Conservation (phyloP, 2,888 invertebrate genomes). For the Abrostola tripartita region DNA sequence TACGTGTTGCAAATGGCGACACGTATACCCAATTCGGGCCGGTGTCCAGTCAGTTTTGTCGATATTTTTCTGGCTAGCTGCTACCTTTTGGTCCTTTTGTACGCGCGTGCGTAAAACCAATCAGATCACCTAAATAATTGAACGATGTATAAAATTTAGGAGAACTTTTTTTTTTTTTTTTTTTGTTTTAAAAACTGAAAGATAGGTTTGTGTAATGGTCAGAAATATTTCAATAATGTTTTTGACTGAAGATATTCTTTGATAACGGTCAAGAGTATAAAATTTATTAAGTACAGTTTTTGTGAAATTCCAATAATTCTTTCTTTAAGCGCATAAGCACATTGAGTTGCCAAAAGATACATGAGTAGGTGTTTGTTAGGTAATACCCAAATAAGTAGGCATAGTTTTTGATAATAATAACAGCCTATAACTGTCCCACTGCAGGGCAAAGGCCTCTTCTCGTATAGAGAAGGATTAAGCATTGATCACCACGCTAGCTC, state of each 20-base stretch:
- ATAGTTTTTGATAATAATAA: neutral
- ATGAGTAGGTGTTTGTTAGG: neutral
- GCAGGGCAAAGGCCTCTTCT: too few species aligned
- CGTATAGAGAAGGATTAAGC: too few species aligned
- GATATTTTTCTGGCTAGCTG: constrained; percentile 44
- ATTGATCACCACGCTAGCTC: too few species aligned
- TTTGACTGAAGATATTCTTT: too few species aligned
- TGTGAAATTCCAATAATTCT: too few species aligned
- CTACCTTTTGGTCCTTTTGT: constrained; percentile 25
- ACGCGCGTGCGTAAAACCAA: constrained; percentile 12
- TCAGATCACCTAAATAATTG: neutral
- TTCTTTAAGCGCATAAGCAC: too few species aligned
- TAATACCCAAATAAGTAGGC: neutral
- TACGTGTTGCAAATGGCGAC: constrained; percentile 47
- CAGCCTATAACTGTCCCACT: neutral
- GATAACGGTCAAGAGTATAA: too few species aligned
- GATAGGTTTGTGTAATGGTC: neutral
- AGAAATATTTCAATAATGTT: neutral
- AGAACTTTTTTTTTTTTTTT: too few species aligned
- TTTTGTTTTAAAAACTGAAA: too few species aligned
- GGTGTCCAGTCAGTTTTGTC: constrained; percentile 51
- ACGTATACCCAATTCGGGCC: constrained; percentile 44
- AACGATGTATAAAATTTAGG: neutral
- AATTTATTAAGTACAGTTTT: too few species aligned
- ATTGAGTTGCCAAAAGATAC: neutral